These are phyloP conservation scores for Julus scandinavius DNA, from an alignment of 2,888 invertebrate species.

Conservation along the genomic window DNA sequence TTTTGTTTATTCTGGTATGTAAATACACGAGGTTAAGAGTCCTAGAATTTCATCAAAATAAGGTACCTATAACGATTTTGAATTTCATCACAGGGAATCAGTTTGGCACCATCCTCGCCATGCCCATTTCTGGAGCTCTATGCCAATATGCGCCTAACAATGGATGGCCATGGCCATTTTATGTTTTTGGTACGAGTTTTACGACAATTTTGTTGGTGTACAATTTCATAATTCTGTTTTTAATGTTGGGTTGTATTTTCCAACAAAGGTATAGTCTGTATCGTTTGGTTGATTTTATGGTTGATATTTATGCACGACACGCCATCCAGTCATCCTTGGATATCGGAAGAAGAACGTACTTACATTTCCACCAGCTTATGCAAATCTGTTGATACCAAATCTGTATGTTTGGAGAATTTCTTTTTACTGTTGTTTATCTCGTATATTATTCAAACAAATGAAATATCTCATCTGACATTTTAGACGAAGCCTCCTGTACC, in stretches of 20 bases:
- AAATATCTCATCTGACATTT: no score
- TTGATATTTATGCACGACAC: conserved; percentile 51
- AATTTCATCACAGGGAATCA: conserved; percentile 75
- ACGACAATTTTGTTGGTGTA: background rate
- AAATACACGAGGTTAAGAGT: background rate
- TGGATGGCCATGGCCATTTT: conserved; percentile 91
- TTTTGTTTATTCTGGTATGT: conserved; percentile 86
- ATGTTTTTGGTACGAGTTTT: conserved; percentile 64
- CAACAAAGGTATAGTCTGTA: conserved; percentile 47
- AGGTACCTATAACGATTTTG: background rate
- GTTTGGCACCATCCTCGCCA: conserved; percentile 89
- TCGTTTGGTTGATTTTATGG: conserved; percentile 53
- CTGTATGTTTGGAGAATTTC: background rate
- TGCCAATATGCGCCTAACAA: conserved; percentile 80
- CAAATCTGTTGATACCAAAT: background rate
- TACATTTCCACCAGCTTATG: background rate
- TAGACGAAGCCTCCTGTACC: conserved; percentile 43
- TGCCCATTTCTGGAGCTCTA: conserved; percentile 86
- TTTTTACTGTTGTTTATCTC: background rate
- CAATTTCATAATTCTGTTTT: background rate
- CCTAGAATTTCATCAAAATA: background rate
- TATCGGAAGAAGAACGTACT: conserved; percentile 40
- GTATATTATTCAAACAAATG: no score
- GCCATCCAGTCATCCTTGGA: conserved; percentile 52
- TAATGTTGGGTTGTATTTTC: background rate